Base-by-base conservation (phyloP, 1,140 invertebrate species). In the Vollenhovia emeryi region DNA sequence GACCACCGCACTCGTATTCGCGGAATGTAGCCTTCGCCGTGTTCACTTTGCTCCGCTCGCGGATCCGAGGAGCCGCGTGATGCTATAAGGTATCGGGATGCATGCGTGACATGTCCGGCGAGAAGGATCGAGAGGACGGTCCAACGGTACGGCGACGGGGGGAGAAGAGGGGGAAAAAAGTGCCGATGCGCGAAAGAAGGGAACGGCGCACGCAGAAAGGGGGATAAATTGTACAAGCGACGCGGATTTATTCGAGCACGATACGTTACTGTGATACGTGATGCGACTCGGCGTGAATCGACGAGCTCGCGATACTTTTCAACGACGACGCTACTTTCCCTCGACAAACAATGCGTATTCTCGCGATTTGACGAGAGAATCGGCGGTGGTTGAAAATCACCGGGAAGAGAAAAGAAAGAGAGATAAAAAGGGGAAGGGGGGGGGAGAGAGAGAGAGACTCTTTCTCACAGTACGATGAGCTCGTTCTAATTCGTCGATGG, bases 401-500 rank as follows among this genome's bases (percentile, higher is more conserved):
- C 40, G 66, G 21, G 36, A 82, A 45, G 78, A 30, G 78, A 71
- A 50, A 52, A 8, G 45, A 64, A 30, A 50, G 8, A 36, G 27
- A 30, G n/a, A 69, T 4, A 48, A 2, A 15, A 21, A 11, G 52
- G 15, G 52, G 27, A 18, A 55, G 21, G n/a, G 13, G 1, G 3
- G 0, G n/a, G 15, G 40, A 3, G 33, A 4, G 8, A 52, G 24
- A 13, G 6, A 33, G 4, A 40, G 55, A 82, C 55, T 62, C n/a
- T 78, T 74, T 48, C 71, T 82, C 69, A 73, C 75, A 48, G 45
- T 40, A 78, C 71, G 64, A 88, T 87, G 57, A 79, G 33, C 84
- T 40, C 84, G 87, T 60, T 89, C 84, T 89, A 89, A 89, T 89
- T 89, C 87, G 76, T 78, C 84, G 71, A 89, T 89, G 45, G 60